Conservation (phyloP, 92 coral and sea anemone species). For the Chrysogorgia sp. region DNA sequence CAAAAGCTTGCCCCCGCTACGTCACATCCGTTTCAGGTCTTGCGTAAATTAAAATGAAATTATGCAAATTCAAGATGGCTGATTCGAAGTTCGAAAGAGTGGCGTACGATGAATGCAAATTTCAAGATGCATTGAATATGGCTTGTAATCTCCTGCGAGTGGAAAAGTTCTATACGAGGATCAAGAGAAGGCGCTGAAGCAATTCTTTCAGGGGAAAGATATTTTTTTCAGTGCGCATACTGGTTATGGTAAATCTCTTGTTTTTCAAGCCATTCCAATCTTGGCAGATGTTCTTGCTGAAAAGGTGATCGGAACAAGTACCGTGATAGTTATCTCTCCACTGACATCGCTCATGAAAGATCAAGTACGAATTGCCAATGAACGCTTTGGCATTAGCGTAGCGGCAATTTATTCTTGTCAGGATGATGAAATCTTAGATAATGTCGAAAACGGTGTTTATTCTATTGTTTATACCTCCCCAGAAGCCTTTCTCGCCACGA, state of each 20-base stretch:
- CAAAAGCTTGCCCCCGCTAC: too few species aligned
- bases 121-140: background rate
- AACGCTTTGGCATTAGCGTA: slow-evolving; percentile 15
- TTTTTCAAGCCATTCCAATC: too few species aligned
- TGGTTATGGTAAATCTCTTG: too few species aligned
- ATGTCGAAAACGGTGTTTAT: slow-evolving; percentile 14
- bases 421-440: background rate
- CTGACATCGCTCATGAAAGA: too few species aligned
- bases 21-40: too few species aligned
- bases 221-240: slow-evolving; percentile 17
- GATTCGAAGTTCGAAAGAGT: background rate
- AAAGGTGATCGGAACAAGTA: slow-evolving; percentile 19
- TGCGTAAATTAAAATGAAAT: too few species aligned
- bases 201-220: slow-evolving; percentile 26
- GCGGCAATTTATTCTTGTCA: slow-evolving; percentile 22
- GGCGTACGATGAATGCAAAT: background rate
- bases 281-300: slow-evolving; percentile 12
- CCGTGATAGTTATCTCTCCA: slow-evolving; percentile 5
- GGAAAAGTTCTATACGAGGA: slow-evolving; percentile 5
- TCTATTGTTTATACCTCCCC: slow-evolving; percentile 26
- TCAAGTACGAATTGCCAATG: slow-evolving; percentile 12
- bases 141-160: background rate
- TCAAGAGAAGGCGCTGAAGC: slow-evolving; percentile 10
- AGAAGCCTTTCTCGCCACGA: slow-evolving; percentile 21
- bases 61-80: slow-evolving; percentile 5